phyloP scores from a whole-genome alignment of 2,797 vertebrate species.

The Alfaro cultratus region DNA sequence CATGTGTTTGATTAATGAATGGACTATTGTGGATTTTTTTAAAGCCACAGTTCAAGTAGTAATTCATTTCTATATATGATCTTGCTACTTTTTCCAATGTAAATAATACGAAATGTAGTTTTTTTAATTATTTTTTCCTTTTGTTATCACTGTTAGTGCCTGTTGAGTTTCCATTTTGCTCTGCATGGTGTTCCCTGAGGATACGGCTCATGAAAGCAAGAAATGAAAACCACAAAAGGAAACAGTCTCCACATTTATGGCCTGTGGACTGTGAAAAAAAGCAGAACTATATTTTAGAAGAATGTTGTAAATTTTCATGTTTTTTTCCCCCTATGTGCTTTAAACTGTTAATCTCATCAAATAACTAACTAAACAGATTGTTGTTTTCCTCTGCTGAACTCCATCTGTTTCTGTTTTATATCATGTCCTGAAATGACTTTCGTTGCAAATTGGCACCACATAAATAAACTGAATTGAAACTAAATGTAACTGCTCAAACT shows the following conservation, averaged over 20 bases:
- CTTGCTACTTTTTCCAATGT: background rate
- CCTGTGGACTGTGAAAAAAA: background rate
- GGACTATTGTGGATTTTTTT: constrained; percentile 18
- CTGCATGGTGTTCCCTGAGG: background rate
- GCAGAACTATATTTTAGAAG: background rate
- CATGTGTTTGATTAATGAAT: constrained; percentile 34
- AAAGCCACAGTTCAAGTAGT: constrained; percentile 7
- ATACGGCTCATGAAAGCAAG: constrained; percentile 9
- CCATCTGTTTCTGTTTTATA: background rate
- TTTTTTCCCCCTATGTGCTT: background rate
- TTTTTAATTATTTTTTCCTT: background rate
- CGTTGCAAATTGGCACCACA: background rate
- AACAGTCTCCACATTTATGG: background rate
- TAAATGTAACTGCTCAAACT: background rate
- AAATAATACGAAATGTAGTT: background rate
- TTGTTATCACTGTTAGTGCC: background rate
- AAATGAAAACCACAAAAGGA: background rate
- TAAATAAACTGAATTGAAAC: background rate
- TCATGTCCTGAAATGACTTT: background rate
- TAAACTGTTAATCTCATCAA: background rate
- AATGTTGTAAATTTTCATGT: background rate
- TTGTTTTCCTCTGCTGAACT: background rate
- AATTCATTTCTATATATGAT: background rate
- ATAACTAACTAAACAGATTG: background rate
- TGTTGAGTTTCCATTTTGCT: background rate